These are phyloP conservation scores for Mesocentrotus franciscanus DNA, from an alignment of 53 echinoderm and acorn worm genomes.

Conservation along the genomic window DNA sequence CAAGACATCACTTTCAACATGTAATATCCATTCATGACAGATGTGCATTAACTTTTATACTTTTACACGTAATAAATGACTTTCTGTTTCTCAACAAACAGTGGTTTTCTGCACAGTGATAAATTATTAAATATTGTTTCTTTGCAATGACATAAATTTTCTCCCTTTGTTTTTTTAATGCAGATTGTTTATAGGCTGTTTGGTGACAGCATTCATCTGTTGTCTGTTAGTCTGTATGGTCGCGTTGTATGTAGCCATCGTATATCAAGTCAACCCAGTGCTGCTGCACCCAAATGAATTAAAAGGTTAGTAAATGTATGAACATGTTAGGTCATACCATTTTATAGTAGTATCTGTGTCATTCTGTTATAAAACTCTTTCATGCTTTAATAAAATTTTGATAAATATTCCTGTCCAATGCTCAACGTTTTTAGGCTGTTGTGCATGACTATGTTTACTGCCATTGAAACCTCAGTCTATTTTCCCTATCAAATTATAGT, in stretches of 20 bases:
- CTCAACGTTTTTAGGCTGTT: too few relatives aligned
- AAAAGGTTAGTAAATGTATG: conserved; percentile 71
- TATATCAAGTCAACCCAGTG: conserved; percentile 85
- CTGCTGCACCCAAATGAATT: conserved; percentile 83
- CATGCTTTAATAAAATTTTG: too few relatives aligned
- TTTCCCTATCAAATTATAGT: too few relatives aligned
- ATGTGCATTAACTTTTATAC: background rate
- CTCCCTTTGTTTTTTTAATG: background rate
- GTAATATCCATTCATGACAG: too few relatives aligned
- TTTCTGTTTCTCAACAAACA: background rate
- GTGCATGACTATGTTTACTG: too few relatives aligned
- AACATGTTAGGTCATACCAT: too few relatives aligned
- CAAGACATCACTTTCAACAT: too few relatives aligned
- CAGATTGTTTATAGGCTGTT: conserved; percentile 78
- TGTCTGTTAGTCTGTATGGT: conserved; percentile 78
- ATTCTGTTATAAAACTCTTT: too few relatives aligned
- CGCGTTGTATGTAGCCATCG: conserved; percentile 76
- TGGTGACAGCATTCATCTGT: conserved; percentile 75
- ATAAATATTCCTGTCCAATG: too few relatives aligned
- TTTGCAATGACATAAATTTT: background rate
- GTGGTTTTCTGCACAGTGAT: background rate
- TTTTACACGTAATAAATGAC: background rate
- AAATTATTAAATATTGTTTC: background rate
- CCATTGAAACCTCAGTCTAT: too few relatives aligned
- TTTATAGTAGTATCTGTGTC: too few relatives aligned